Percentiles rank a stretch among this genome's conserved stretches.
Conservation (phyloP, 2,113 vertebrate genomes). For the Melanotaenia duboulayi region DNA sequence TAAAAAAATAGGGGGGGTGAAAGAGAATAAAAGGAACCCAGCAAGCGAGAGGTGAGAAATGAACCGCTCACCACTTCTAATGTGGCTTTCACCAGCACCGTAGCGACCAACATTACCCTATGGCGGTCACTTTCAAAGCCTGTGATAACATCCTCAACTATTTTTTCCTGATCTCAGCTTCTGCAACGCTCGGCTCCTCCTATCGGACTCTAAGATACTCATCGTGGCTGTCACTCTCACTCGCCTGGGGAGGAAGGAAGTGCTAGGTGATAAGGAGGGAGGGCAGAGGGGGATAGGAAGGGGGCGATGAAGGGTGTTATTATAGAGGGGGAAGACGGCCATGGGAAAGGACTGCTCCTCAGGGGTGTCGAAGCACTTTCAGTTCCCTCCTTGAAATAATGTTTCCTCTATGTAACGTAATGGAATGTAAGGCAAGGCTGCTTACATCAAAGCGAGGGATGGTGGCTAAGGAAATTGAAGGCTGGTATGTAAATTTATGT, state of each 20-base stretch:
- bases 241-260: conserved; percentile 67
- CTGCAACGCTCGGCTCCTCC: conserved; percentile 29
- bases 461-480: conserved; percentile 58
- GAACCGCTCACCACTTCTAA: conserved; percentile 34
- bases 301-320: conserved; percentile 65
- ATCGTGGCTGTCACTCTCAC: conserved; percentile 64
- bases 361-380: conserved; percentile 45
- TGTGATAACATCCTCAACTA: conserved; percentile 56
- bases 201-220: conserved; percentile 51
- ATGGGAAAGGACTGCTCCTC: conserved; percentile 68
- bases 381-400: conserved; percentile 59
- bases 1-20: background rate
- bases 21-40: background rate
- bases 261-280: conserved; percentile 67
- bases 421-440: conserved; percentile 51
- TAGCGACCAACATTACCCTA: conserved; percentile 25
- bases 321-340: conserved; percentile 51
- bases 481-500: conserved; percentile 34
- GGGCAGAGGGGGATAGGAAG: conserved; percentile 35
- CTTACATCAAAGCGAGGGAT: conserved; percentile 62
- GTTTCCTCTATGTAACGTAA: conserved; percentile 58
- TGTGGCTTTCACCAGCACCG: conserved; percentile 40
- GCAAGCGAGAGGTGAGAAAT: conserved; percentile 31
- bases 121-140: conserved; percentile 50
- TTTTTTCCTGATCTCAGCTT: conserved; percentile 51